Conservation (phyloP, 2,888 invertebrate species). For the Bugulina stolonifera region DNA sequence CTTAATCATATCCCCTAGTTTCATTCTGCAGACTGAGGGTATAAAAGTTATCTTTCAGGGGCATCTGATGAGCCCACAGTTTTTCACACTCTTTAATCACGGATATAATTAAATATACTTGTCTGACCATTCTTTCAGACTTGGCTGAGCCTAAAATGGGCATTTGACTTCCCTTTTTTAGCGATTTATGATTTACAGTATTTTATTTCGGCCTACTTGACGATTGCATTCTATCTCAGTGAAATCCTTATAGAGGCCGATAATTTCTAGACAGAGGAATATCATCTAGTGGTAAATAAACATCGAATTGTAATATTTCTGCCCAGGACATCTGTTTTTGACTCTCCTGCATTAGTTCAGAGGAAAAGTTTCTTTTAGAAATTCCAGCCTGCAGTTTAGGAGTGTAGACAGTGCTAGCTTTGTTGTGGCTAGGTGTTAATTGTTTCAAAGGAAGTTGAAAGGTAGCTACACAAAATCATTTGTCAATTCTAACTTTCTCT, state of each 20-base stretch:
- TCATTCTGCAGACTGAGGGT: not conserved
- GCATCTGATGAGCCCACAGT: too few species aligned
- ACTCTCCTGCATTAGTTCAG: too few species aligned
- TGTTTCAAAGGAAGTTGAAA: not conserved
- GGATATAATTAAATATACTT: not conserved
- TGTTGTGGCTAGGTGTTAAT: not conserved
- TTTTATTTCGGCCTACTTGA: too few species aligned
- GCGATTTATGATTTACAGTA: too few species aligned
- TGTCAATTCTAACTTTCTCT: not conserved
- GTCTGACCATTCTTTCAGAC: not conserved
- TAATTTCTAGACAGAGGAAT: too few species aligned
- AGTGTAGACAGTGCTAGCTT: not conserved
- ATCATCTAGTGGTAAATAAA: too few species aligned
- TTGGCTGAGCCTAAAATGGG: not conserved
- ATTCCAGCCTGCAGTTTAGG: not conserved
- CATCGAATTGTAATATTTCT: too few species aligned
- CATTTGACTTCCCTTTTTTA: too few species aligned
- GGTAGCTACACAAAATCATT: not conserved
- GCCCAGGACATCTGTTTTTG: not conserved
- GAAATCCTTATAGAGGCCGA: too few species aligned
- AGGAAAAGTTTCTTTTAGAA: not conserved
- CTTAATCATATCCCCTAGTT: not conserved
- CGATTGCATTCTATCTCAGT: too few species aligned
- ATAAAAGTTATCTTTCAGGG: not conserved
- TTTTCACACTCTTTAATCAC: too few species aligned